Evolutionary conservation across 2,888 invertebrate species (phyloP), one percentile per base, ranked within the genome.

Genomic region (Hyposoter didymator): DNA sequence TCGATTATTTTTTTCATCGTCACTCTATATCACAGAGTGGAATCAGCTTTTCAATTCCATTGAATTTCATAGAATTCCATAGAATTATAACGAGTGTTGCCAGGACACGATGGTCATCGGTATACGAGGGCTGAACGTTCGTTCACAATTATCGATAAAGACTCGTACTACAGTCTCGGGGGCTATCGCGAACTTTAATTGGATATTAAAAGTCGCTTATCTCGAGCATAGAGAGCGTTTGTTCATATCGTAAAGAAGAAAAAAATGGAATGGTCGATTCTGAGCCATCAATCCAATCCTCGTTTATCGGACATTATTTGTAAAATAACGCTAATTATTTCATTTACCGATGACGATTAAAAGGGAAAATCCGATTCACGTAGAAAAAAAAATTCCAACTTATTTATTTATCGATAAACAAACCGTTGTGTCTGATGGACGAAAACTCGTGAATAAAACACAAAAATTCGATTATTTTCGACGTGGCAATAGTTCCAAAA

Each of bases 101-200:
- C 14, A 14, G 17, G 47, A 47, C 47, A 14, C 47, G 17, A 3
- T 47, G 47, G 55, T 79, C 79, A 72, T 64, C 72, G 49, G 64
- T 35, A 10, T 12, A 35, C 35, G 49, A 19, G 49, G 19, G 52
- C 8, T 35, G 32, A 32, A 70, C 19, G 28, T 12, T 45, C 22
- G 67, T 45, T 35, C 14, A 22, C 45, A 67, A 43, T 22, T 45
- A 22, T 67, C 67, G 45, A 19, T 22, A 19, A 52, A 55, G n/a
- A 10, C 12, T 22, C 8, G 22, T 12, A 12, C 2, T 22, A 55
- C 55, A 4, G 22, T 35, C 35, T 55, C 12, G 12, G 12, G 12
- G 12, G 12, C 3, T 22, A 28, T 55, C 55, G 55, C 4, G 4
- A 55, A 32, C 32, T 52, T n/a, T 47, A 39, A 72, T 72, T 55